A percentile compares a stretch with the other conserved stretches of the same genome.
phyloP scores from a whole-genome alignment of 2,113 vertebrate genomes.

The Mobula hypostoma region DNA sequence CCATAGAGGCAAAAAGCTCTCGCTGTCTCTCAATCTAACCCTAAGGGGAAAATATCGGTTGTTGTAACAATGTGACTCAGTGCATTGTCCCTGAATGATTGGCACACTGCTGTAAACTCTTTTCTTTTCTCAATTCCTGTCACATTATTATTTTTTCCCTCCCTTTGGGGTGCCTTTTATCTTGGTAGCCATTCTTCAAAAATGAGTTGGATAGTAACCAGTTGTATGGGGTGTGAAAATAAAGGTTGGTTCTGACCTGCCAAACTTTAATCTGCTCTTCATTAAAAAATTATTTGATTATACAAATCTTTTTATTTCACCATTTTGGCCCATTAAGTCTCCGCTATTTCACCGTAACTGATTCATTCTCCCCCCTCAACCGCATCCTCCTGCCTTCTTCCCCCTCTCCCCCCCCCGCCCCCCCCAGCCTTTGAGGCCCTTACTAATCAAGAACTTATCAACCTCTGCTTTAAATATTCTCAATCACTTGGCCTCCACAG shows the following conservation, averaged over 20 bases:
- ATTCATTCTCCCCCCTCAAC: no score
- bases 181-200: neutral
- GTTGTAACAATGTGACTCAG: neutral
- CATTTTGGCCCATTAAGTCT: no score
- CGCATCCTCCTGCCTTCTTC: neutral
- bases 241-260: neutral
- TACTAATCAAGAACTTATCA: no score
- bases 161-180: neutral
- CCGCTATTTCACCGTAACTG: no score
- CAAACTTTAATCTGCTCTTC: neutral
- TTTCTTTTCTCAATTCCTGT: neutral
- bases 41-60: neutral
- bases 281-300: neutral
- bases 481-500: no score
- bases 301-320: neutral
- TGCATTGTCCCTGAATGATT: neutral
- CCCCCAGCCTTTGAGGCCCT: no score
- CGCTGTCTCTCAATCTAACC: neutral
- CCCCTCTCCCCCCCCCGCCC: no score
- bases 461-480: no score
- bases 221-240: neutral
- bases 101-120: neutral
- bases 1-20: neutral
- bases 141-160: neutral
- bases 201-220: neutral